Percentiles rank a stretch among this genome's conserved stretches.
phyloP scores from a whole-genome alignment of 1,140 invertebrate species.

The Chymomyza costata region DNA sequence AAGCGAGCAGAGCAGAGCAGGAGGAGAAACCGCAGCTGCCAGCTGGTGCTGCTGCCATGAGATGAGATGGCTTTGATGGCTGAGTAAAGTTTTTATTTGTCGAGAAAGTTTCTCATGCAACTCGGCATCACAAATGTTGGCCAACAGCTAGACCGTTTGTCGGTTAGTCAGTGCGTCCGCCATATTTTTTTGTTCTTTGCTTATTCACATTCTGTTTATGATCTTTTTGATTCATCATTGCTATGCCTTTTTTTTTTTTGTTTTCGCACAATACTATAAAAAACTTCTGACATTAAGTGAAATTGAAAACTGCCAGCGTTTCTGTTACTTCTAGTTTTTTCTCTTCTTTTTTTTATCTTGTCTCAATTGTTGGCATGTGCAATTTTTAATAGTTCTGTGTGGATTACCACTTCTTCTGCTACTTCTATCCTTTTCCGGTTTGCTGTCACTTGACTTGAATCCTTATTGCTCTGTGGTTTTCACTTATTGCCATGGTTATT shows the following conservation, averaged over 20 bases:
- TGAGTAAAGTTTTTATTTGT: too few species aligned
- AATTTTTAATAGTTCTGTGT: conserved; percentile 58
- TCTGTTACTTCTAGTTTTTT: too few species aligned
- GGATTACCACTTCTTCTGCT: conserved; percentile 1
- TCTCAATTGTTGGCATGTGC: conserved; percentile 66
- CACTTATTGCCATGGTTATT: neutral
- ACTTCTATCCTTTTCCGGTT: conserved; percentile 12
- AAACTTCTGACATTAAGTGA: conserved; percentile 59
- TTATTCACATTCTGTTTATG: conserved; percentile 30
- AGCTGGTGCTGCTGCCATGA: neutral
- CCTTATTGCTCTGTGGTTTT: conserved; percentile 9
- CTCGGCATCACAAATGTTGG: too few species aligned
- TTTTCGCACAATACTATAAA: conserved; percentile 11
- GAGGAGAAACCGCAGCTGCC: neutral
- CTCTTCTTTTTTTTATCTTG: conserved; percentile 38
- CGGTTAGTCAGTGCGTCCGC: too few species aligned
- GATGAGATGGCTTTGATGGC: conserved; percentile 11
- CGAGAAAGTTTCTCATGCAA: too few species aligned
- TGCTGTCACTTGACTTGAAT: conserved; percentile 21
- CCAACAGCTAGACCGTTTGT: too few species aligned
- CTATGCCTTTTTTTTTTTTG: conserved; percentile 14
- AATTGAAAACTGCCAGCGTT: conserved; percentile 65
- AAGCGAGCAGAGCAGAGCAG: conserved; percentile 1
- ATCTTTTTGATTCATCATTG: conserved; percentile 26
- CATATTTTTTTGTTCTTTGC: conserved; percentile 24